Base-by-base conservation (phyloP, 2,888 invertebrate species). In the Ethmia dodecea region DNA sequence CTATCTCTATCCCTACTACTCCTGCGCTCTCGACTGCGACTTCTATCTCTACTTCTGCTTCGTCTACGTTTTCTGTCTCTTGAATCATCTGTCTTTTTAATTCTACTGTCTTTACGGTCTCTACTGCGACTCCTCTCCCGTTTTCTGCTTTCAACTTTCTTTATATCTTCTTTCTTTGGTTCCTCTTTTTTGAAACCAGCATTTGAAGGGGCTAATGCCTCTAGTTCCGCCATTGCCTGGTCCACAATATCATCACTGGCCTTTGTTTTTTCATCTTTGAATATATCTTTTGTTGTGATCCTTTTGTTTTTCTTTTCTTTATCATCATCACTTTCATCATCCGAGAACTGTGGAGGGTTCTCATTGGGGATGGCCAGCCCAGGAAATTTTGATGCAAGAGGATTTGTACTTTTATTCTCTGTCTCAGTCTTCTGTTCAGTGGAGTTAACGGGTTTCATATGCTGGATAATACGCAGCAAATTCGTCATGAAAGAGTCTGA, bases 401-500 rank as follows among this genome's bases (percentile, higher is more conserved):
- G 83, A 43, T 92, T 89, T 29, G 81, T 72, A 43, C 78, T 67
- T 13, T 59, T 60, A 15, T 28, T 14, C 13, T 47, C 48, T 35
- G 54, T 52, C 26, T 55, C 55, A 41, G 40, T 48, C 33, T 54
- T 49, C 18, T 70, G 61, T 12, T 49, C 18, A 24, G 69, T 70
- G 30, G 63, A 68, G 16, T 60, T 76, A 1, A 61, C 68, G 3
- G 94, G 93, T 67, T 93, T 93, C 98, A 99, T 98, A 58, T 97
- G 95, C 56, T 97, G 95, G 43, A 99, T 98, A 33, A 99, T 94
- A 36, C 99, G 90, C 15, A 98, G 88, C 20, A 99, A 87, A 74
- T 98, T 99, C 1, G 95, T 93, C 51, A 95, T 92, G 55, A 99
- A 94, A 0, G 99, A 98, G 65, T 99, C 99, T 0, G 97, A 94